Conservation (phyloP, 2,113 vertebrate species). For the Centropristis striata region DNA sequence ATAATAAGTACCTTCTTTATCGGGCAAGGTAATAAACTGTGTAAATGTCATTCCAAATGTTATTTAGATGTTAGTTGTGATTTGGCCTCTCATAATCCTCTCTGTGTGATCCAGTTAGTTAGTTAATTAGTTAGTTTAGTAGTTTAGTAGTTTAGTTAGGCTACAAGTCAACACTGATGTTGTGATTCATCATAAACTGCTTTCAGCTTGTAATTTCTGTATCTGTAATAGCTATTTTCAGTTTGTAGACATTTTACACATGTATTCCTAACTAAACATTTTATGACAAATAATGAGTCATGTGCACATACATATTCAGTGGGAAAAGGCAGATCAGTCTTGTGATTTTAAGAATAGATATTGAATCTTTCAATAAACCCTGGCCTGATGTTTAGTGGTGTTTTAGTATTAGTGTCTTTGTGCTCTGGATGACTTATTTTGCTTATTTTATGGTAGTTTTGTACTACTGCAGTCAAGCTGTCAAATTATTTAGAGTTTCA, state of each 20-base stretch:
- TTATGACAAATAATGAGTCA: no score
- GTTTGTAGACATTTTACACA: no score
- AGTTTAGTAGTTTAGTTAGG: neutral
- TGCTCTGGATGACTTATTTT: neutral
- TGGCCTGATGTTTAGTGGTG: slow-evolving; percentile 9
- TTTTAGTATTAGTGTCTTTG: slow-evolving; percentile 3
- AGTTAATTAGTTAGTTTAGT: no score
- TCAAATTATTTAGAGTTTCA: neutral
- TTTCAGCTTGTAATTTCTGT: neutral
- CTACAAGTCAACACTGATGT: slow-evolving; percentile 16
- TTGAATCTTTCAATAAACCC: slow-evolving; percentile 21
- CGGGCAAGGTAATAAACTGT: slow-evolving; percentile 61
- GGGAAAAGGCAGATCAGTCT: neutral
- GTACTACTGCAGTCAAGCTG: no score
- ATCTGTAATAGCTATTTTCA: neutral
- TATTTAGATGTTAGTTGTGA: slow-evolving; percentile 26
- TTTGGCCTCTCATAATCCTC: slow-evolving; percentile 33
- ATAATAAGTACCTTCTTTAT: slow-evolving; percentile 52
- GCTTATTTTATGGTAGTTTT: no score
- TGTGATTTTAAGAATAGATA: slow-evolving; percentile 17
- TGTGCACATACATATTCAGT: no score
- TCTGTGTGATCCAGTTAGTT: slow-evolving; percentile 20
- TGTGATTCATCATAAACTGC: neutral
- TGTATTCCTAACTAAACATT: no score
- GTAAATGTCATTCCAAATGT: neutral